Evolutionary conservation across 2,888 invertebrate species (phyloP), one percentile per base, ranked within the genome.

Genomic region (Caenorhabditis imperialis): DNA sequence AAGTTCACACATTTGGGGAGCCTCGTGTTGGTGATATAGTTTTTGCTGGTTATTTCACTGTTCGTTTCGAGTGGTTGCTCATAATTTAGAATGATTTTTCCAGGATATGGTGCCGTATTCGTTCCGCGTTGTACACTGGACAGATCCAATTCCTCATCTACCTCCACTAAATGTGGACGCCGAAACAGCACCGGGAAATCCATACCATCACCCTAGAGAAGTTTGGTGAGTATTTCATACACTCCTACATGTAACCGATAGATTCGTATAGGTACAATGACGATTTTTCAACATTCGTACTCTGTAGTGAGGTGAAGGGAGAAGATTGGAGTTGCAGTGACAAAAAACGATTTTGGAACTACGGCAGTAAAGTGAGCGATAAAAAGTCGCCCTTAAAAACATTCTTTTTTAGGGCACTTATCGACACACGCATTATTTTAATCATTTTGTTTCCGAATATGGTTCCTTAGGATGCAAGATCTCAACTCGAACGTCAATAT

Each of bases 251-350:
- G 14, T 20, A 47, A 14, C 25, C 22, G n/a, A 27, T 1, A 7
- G 5, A n/a, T 48, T 30, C 51, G 53, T 61, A 27, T 51, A 80
- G 80, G 78, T 80, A 80, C 58, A 71, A 74, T 35, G 74, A 80
- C 44, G 69, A 63, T 37, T 80, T 80, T 48, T 51, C 74, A 5
- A 70, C 48, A 38, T 72, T 69, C 18, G 74, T 71, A 0, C 14
- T 63, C 18, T 80, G 80, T 27, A 76, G 67, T 58, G 69, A 62
- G 4, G 42, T 70, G 0, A 37, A 63, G 23, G 80, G 80, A 3
- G 80, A 80, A 58, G 80, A 80, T 44, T 65, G 63, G 50, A 25
- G 42, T 22, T 80, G 80, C 25, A 80, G 80, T 70, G 80, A 80
- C 30, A 60, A 70, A 14, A 27, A 69, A 38, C 18, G 47, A 37